Percentiles rank a stretch among this genome's conserved stretches.
Conservation (phyloP, 2,797 vertebrate genomes). For the Crax fasciolata region DNA sequence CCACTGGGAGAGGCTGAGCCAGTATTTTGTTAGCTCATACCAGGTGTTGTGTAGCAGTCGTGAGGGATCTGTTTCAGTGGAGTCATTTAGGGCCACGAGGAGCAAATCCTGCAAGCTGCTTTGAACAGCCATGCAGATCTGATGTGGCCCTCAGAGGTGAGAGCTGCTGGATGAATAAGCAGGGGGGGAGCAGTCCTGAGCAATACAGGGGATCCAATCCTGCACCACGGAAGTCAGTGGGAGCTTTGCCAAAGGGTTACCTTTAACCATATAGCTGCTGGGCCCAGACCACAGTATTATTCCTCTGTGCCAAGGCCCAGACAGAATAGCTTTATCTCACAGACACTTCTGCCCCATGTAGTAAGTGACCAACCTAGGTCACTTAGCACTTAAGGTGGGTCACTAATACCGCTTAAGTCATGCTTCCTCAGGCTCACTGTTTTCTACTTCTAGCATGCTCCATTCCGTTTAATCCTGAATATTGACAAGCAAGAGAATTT, state of each 20-base stretch:
- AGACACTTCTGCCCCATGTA: background rate
- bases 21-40: background rate
- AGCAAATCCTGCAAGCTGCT: background rate
- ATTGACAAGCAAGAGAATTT: background rate
- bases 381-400: too few species aligned
- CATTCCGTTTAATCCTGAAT: background rate
- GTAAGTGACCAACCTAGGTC: background rate
- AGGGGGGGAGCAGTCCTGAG: background rate
- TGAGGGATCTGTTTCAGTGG: background rate
- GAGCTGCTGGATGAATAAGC: background rate
- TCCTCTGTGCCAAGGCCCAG: background rate
- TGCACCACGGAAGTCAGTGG: background rate
- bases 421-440: background rate
- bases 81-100: background rate
- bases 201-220: background rate
- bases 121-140: background rate
- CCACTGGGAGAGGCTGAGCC: background rate
- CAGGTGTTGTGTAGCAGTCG: background rate
- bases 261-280: background rate
- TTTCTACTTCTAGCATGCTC: background rate
- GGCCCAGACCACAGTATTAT: background rate
- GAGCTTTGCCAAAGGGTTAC: background rate
- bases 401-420: background rate
- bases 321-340: background rate
- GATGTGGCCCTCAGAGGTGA: background rate